Evolutionary conservation across 2,113 vertebrate genomes (phyloP).

Genomic region (Cisticola juncidis): DNA sequence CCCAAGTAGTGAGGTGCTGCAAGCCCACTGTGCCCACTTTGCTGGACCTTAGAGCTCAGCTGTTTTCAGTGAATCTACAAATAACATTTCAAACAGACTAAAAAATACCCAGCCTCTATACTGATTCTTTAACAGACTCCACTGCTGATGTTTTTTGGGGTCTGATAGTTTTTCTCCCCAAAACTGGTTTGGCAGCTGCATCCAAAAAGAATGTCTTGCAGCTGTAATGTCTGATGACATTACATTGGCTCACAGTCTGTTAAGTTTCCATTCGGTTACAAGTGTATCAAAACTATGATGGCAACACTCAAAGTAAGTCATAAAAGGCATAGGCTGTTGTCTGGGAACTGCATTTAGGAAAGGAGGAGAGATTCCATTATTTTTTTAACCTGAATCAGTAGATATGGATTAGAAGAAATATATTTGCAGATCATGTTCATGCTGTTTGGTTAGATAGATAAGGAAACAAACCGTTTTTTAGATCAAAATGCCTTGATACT

Average conservation of each 20-base stretch:
- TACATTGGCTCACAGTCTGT: not conserved
- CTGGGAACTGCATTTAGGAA: not conserved
- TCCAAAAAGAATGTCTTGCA: not conserved
- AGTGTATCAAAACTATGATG: not conserved
- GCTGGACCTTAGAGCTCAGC: not conserved
- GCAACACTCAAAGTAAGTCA: not conserved
- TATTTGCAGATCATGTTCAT: not conserved
- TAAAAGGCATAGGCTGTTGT: not conserved
- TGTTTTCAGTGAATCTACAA: not conserved
- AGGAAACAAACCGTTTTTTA: not conserved
- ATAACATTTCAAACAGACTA: not conserved
- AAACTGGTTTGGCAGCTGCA: not conserved
- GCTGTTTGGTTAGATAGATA: not conserved
- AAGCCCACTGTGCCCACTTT: not conserved
- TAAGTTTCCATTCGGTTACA: not conserved
- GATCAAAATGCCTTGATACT: not conserved
- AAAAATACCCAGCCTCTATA: not conserved
- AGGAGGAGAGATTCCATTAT: not conserved
- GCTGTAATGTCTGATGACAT: not conserved
- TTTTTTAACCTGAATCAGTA: not conserved
- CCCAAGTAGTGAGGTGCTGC: not conserved
- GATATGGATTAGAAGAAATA: not conserved
- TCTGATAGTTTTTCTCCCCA: not conserved
- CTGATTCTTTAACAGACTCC: not conserved
- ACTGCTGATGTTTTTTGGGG: fast-evolving